A percentile compares a stretch with the other conserved stretches of the same genome.
phyloP scores from a whole-genome alignment of 2,113 vertebrate genomes.

The Elachura formosa region DNA sequence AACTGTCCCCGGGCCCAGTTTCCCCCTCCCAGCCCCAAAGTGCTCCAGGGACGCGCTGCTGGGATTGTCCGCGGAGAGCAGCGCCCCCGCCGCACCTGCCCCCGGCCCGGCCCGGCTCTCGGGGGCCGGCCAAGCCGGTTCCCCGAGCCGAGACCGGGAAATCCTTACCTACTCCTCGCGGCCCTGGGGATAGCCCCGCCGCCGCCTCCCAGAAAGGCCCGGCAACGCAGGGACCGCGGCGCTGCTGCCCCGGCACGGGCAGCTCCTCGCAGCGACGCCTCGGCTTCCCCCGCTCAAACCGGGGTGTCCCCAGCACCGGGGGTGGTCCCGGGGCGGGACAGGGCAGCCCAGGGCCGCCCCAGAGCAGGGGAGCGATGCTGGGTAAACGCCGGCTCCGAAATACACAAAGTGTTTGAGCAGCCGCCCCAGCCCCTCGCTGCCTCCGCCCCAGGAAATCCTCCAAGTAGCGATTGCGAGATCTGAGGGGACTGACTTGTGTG shows the following conservation, averaged over 20 bases:
- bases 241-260: neutral
- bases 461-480: neutral
- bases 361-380: neutral
- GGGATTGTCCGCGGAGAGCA: too few relatives aligned
- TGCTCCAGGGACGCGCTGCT: too few relatives aligned
- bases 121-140: too few relatives aligned
- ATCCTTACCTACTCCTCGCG: neutral
- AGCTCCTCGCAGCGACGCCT: neutral
- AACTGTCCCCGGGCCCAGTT: too few relatives aligned
- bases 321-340: accelerated
- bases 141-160: too few relatives aligned
- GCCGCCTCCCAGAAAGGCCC: neutral
- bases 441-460: neutral
- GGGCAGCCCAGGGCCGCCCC: too few relatives aligned
- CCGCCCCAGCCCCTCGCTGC: neutral
- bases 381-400: neutral
- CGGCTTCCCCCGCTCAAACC: neutral
- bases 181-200: neutral
- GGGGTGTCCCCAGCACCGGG: accelerated
- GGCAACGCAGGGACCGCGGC: neutral
- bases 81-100: neutral
- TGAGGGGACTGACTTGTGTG: neutral
- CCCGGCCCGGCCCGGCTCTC: neutral
- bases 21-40: too few relatives aligned
- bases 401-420: neutral